phyloP scores from a whole-genome alignment of 2,888 invertebrate species.

The Cosmopolites sordidus region DNA sequence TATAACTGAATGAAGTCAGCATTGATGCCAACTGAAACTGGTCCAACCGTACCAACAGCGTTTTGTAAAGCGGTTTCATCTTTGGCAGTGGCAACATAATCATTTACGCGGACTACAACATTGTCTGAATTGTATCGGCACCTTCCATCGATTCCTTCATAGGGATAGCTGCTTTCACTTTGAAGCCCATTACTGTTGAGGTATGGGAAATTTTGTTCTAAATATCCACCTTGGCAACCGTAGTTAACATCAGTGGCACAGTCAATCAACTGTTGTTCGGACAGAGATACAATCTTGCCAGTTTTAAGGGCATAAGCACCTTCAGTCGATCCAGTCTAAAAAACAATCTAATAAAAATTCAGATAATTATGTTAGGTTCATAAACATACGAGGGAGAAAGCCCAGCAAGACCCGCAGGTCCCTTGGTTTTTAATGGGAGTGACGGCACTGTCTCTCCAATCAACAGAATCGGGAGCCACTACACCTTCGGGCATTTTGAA shows the following conservation, averaged over 20 bases:
- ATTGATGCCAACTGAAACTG: neutral
- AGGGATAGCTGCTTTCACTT: conserved; percentile 30
- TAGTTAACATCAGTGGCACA: conserved; percentile 21
- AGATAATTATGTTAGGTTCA: neutral
- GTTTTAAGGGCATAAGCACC: conserved; percentile 23
- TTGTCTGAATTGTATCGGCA: neutral
- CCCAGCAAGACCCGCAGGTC: conserved; percentile 31
- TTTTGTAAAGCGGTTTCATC: neutral
- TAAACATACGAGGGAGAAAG: conserved; percentile 30
- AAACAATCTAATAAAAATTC: neutral
- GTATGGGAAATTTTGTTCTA: conserved; percentile 29
- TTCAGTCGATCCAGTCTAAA: conserved; percentile 29
- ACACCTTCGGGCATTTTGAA: conserved; percentile 4
- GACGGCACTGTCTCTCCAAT: conserved; percentile 34
- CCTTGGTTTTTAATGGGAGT: conserved; percentile 32
- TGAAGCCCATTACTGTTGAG: conserved; percentile 28
- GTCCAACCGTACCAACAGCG: conserved; percentile 2
- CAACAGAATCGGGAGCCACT: conserved; percentile 25
- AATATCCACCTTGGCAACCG: conserved; percentile 29
- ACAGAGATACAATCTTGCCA: conserved; percentile 26
- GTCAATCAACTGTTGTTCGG: conserved; percentile 32
- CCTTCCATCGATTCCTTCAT: conserved; percentile 17
- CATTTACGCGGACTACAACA: neutral
- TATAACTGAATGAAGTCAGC: neutral
- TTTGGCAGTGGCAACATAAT: neutral